phyloP scores from a whole-genome alignment of 1,140 invertebrate species.

The Zaprionus africanus region DNA sequence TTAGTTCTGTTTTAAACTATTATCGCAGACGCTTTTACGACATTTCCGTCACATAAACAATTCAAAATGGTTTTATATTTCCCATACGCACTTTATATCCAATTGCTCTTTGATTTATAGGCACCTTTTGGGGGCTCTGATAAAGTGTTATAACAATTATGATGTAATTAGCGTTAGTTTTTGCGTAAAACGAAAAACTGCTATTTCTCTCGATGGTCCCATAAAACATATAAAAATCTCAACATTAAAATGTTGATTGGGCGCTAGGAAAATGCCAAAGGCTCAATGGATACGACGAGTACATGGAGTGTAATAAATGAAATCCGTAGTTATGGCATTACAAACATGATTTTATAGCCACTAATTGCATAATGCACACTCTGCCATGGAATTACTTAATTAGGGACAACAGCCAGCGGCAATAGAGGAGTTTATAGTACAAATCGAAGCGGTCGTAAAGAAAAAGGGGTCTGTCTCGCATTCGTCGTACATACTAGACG shows the following conservation, averaged over 20 bases:
- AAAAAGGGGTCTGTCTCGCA: slow-evolving; percentile 50
- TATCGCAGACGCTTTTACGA: not conserved
- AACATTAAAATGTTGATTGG: slow-evolving; percentile 61
- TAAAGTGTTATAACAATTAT: slow-evolving; percentile 36
- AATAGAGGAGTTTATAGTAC: slow-evolving; percentile 73
- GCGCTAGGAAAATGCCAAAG: slow-evolving; percentile 34
- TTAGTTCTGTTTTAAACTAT: not conserved
- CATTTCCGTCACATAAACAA: not conserved
- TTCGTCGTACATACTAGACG: not conserved
- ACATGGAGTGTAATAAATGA: slow-evolving; percentile 42
- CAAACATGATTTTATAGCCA: slow-evolving; percentile 70
- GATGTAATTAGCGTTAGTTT: slow-evolving; percentile 36
- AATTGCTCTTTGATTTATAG: slow-evolving; percentile 23
- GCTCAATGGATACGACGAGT: slow-evolving; percentile 23
- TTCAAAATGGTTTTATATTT: not conserved
- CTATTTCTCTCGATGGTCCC: slow-evolving; percentile 38
- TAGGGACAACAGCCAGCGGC: slow-evolving; percentile 65
- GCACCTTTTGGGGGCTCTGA: not conserved
- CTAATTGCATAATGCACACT: slow-evolving; percentile 75
- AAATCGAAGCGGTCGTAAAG: slow-evolving; percentile 73
- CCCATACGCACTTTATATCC: not conserved
- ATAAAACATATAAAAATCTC: slow-evolving; percentile 64
- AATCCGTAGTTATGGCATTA: slow-evolving; percentile 54
- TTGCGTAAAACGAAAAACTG: slow-evolving; percentile 34
- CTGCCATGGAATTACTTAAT: slow-evolving; percentile 71